A percentile compares a stretch with the other conserved stretches of the same genome.
Evolutionary conservation across 2,888 invertebrate genomes (phyloP).

Genomic region (Tenthredo scrophulariae): DNA sequence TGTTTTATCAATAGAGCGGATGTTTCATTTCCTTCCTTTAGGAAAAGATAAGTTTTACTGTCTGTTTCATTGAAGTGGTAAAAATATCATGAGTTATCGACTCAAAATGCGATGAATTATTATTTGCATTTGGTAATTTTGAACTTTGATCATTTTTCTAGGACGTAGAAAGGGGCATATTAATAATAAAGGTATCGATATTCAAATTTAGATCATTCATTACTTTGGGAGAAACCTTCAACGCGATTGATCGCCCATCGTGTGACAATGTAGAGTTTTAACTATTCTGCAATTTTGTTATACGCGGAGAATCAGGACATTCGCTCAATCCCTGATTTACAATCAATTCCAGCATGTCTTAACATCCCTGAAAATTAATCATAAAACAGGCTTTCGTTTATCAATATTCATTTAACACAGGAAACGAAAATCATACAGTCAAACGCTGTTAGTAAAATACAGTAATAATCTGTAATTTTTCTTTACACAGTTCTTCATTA

Average conservation of each 20-base stretch:
- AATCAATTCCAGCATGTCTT: constrained; percentile 20
- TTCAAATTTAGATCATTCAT: constrained; percentile 4
- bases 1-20: constrained; percentile 24
- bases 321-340: not conserved
- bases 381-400: not conserved
- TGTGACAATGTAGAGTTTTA: not conserved
- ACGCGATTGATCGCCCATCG: not conserved
- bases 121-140: constrained; percentile 44
- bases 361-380: not conserved
- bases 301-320: constrained; percentile 25
- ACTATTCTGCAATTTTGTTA: not conserved
- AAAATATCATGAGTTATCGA: not conserved
- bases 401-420: not conserved
- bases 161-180: constrained; percentile 47
- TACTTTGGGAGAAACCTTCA: constrained; percentile 10
- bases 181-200: constrained; percentile 45
- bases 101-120: not conserved
- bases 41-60: not conserved
- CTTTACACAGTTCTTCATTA: not conserved
- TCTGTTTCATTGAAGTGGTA: not conserved
- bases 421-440: not conserved
- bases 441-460: not conserved
- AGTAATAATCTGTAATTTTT: constrained; percentile 11
- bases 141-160: constrained; percentile 49
- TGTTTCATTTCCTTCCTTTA: constrained; percentile 11